phyloP scores from a whole-genome alignment of 2,797 vertebrate genomes.

The Gallinago stenura region DNA sequence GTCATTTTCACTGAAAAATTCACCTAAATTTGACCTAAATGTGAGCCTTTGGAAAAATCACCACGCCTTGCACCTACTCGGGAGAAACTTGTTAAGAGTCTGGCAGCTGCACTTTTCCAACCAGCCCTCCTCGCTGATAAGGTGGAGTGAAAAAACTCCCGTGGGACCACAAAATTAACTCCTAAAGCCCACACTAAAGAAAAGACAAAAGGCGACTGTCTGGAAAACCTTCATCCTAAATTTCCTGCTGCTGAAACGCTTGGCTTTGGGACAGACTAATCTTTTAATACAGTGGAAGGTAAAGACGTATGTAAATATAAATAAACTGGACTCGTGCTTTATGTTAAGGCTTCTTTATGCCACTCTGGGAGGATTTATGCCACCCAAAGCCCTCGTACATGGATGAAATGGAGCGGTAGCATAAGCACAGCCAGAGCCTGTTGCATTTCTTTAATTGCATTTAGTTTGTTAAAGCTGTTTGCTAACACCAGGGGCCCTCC shows the following conservation, averaged over 20 bases:
- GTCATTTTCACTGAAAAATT: background rate
- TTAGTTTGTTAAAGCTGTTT: background rate
- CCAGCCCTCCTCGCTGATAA: background rate
- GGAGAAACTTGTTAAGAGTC: background rate
- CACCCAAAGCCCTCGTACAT: background rate
- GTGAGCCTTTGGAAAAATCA: background rate
- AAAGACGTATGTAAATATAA: background rate
- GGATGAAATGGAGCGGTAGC: background rate
- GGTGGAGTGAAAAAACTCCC: background rate
- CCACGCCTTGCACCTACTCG: background rate
- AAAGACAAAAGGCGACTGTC: background rate
- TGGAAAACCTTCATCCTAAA: background rate
- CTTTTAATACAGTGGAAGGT: background rate
- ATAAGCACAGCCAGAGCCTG: background rate
- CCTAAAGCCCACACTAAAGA: background rate
- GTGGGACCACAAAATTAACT: background rate
- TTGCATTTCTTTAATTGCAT: background rate
- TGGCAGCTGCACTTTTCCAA: background rate
- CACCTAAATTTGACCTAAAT: background rate
- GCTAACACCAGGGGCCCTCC: background rate
- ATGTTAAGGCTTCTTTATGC: background rate
- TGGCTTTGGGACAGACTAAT: background rate
- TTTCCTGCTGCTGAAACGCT: background rate
- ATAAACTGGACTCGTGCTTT: background rate
- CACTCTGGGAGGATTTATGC: background rate